These are phyloP conservation scores for Dryadula phaetusa DNA, from an alignment of 2,888 invertebrate species.

Conservation along the genomic window DNA sequence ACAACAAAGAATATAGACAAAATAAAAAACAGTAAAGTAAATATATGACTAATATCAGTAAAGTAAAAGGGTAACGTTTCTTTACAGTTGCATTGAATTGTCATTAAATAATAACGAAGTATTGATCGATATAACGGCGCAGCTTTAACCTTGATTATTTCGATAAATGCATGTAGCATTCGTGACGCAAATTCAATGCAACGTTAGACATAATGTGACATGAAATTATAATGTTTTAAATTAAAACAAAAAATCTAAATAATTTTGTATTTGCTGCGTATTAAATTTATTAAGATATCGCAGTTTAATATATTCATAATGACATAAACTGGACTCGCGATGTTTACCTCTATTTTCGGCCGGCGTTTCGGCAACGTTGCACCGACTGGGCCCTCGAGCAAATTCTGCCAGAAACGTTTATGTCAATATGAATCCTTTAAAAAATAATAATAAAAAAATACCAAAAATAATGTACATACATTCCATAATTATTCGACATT, in stretches of 20 bases:
- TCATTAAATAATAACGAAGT: constrained; percentile 16
- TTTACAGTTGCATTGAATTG: constrained; percentile 2
- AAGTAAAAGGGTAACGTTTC: background rate
- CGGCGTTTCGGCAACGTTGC: constrained; percentile 16
- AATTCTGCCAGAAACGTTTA: constrained; percentile 21
- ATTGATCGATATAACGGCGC: constrained; percentile 1
- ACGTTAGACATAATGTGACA: background rate
- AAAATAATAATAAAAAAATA: constrained; percentile 12
- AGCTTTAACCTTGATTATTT: constrained; percentile 14
- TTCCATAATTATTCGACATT: background rate
- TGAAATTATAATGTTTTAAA: background rate
- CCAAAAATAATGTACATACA: background rate
- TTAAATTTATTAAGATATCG: background rate
- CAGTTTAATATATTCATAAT: constrained; percentile 2
- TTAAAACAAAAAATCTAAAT: background rate
- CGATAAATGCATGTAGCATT: background rate
- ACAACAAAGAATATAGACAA: too few relatives aligned
- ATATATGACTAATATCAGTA: background rate
- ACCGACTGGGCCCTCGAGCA: constrained; percentile 18
- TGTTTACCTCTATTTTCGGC: constrained; percentile 18
- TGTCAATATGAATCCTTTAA: constrained; percentile 16
- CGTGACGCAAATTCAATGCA: background rate
- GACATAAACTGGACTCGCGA: constrained; percentile 12
- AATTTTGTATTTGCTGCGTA: too few relatives aligned
- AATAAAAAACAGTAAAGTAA: too few relatives aligned